Percentiles rank a stretch among this genome's conserved stretches.
Conservation (phyloP, 2,113 vertebrate genomes). For the western clawed frog (Xenopus tropicalis) region DNA sequence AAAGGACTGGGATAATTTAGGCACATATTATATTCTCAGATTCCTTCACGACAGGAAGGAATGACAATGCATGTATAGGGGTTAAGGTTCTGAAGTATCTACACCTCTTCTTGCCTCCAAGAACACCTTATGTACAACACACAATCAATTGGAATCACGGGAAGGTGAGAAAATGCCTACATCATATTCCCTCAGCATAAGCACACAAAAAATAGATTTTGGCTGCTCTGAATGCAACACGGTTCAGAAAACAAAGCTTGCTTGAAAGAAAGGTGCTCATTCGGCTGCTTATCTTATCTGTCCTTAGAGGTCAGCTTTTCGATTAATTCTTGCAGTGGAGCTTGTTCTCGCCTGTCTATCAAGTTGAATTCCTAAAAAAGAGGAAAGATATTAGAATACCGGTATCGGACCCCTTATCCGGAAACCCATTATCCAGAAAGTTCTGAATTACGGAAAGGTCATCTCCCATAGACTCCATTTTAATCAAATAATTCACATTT, state of each 20-base stretch:
- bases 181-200: conserved; percentile 55
- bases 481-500: no score
- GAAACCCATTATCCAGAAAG: no score
- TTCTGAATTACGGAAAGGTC: no score
- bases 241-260: conserved; percentile 49
- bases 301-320: conserved; percentile 87
- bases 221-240: conserved; percentile 56
- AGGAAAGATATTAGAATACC: no score
- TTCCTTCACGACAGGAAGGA: conserved; percentile 18
- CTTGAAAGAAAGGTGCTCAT: conserved; percentile 53
- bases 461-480: no score
- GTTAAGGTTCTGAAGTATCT: conserved; percentile 10
- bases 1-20: conserved; percentile 17
- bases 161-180: conserved; percentile 52
- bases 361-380: conserved; percentile 78
- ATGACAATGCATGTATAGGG: not conserved
- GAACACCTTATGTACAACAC: conserved; percentile 32
- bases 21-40: conserved; percentile 31
- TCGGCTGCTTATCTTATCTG: conserved; percentile 70
- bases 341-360: conserved; percentile 82
- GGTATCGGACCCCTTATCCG: no score
- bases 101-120: conserved; percentile 15
- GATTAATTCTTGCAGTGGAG: conserved; percentile 83
- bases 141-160: conserved; percentile 56
- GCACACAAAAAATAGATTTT: conserved; percentile 54